A percentile compares a stretch with the other conserved stretches of the same genome.
phyloP scores from a whole-genome alignment of 2,888 invertebrate species.

The Leucophenga montana region DNA sequence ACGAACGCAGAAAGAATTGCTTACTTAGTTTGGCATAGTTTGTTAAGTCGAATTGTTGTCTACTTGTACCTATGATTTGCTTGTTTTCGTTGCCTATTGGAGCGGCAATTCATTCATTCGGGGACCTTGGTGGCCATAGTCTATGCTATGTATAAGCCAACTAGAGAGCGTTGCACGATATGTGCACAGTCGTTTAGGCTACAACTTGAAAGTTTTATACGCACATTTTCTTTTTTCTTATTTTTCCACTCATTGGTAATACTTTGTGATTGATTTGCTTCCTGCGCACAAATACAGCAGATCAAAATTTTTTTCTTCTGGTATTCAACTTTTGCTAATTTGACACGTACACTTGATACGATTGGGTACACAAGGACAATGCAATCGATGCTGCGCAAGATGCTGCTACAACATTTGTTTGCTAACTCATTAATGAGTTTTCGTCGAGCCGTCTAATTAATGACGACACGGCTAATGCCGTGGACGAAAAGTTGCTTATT shows the following conservation, averaged over 20 bases:
- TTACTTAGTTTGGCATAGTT: slow-evolving; percentile 26
- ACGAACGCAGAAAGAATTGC: slow-evolving; percentile 7
- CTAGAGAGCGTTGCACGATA: too few relatives aligned
- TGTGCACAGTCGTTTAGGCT: slow-evolving; percentile 11
- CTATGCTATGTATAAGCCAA: not conserved
- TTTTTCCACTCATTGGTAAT: slow-evolving; percentile 24
- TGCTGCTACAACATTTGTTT: slow-evolving; percentile 48
- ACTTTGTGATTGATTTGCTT: slow-evolving; percentile 37
- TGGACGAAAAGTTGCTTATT: not conserved
- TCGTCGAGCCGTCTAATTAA: slow-evolving; percentile 58
- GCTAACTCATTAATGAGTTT: slow-evolving; percentile 63
- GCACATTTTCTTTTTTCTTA: slow-evolving; percentile 30
- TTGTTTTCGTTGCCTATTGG: slow-evolving; percentile 9
- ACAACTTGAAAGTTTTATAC: slow-evolving; percentile 16
- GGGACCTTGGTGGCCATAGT: not conserved
- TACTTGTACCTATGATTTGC: not conserved
- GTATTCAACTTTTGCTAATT: slow-evolving; percentile 61
- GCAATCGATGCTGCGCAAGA: not conserved
- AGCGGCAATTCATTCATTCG: not conserved
- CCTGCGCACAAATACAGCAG: slow-evolving; percentile 13
- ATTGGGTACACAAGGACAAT: slow-evolving; percentile 20
- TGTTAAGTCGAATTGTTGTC: slow-evolving; percentile 23
- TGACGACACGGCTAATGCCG: slow-evolving; percentile 32
- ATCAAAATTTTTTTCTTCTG: not conserved
- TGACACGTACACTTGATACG: slow-evolving; percentile 55